Base-by-base conservation (phyloP, 2,113 vertebrate genomes). In the Thryonomys swinderianus region DNA sequence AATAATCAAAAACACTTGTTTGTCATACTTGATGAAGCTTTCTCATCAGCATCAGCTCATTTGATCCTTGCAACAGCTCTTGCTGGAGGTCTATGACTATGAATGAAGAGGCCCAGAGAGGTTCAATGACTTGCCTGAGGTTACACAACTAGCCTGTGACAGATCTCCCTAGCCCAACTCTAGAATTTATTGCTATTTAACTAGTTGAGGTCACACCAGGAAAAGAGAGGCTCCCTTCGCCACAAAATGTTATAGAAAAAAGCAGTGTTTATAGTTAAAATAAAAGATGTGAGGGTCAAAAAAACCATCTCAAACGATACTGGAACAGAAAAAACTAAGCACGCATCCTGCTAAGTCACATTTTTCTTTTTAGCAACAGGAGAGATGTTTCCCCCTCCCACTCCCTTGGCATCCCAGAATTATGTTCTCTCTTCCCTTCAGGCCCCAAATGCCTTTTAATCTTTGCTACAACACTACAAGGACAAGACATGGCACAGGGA, bases 391-490 rank as follows among this genome's bases (percentile, higher is more conserved):
- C 8, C 30, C 25, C 13, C 3, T 13, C 5, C 25, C 25, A 42
- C 2, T 32, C 4, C 40, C 25, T 51, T 4, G 2, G 53, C 67
- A 81, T 57, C 84, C n/a, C 42, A 82, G 90, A 95, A 84, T 66
- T n/a, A 61, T 2, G 48, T 48, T 74, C n/a, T 86, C 82, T 85
- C 53, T 84, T 95, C 80, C 95, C 79, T 84, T 32, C 48, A 74
- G 94, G 85, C 67, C 93, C 82, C 74, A 66, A 79, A 66, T 7
- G 62, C 82, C 85, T 95, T 80, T 90, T 78, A 84, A 90, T 93
- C 66, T 84, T 82, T 40, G 3, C 57, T 64, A 34, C 25, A 85
- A 69, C 57, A 62, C 74, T 23, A 73, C 80, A n/a, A 64, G 83
- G 55, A 80, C 51, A 51, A 48, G 45, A 17, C 2, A 0, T 2